These are phyloP conservation scores for Stenichneumon culpator DNA, from an alignment of 2,888 invertebrate species.

Conservation along the genomic window DNA sequence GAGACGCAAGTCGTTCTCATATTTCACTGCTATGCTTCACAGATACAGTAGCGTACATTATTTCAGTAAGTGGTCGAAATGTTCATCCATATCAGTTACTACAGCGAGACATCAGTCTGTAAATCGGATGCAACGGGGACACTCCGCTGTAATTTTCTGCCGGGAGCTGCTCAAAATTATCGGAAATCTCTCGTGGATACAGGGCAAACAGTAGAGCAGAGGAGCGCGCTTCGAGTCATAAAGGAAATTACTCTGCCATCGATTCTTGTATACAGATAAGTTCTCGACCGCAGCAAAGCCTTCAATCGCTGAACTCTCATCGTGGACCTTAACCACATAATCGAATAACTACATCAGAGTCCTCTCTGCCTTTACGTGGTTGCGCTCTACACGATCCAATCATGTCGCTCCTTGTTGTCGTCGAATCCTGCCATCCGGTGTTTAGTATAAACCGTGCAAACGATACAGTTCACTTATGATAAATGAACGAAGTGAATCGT, in stretches of 20 bases:
- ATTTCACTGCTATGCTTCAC: constrained; percentile 1
- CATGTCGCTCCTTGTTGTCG: constrained; percentile 2
- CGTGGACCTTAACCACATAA: constrained; percentile 54
- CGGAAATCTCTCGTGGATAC: constrained; percentile 15
- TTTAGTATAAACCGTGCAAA: not conserved
- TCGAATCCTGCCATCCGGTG: not conserved
- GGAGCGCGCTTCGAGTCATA: constrained; percentile 36
- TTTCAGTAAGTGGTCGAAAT: not conserved
- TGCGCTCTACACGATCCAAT: constrained; percentile 19
- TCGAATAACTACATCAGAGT: constrained; percentile 63
- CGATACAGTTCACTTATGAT: not conserved
- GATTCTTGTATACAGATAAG: constrained; percentile 62
- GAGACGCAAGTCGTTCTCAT: constrained; percentile 19
- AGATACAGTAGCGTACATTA: not conserved
- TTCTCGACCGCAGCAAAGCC: constrained; percentile 59
- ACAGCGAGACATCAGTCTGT: not conserved
- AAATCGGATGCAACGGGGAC: not conserved
- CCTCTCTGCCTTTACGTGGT: constrained; percentile 41
- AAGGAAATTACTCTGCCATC: constrained; percentile 60
- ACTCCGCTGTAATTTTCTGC: constrained; percentile 13
- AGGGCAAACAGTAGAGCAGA: not conserved
- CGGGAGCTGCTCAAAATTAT: constrained; percentile 15
- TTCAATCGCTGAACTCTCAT: constrained; percentile 55
- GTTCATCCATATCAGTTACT: not conserved
- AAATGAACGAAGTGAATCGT: not conserved